Base-by-base conservation (phyloP, 1,140 invertebrate species). In the Trinorchestia longiramus region DNA sequence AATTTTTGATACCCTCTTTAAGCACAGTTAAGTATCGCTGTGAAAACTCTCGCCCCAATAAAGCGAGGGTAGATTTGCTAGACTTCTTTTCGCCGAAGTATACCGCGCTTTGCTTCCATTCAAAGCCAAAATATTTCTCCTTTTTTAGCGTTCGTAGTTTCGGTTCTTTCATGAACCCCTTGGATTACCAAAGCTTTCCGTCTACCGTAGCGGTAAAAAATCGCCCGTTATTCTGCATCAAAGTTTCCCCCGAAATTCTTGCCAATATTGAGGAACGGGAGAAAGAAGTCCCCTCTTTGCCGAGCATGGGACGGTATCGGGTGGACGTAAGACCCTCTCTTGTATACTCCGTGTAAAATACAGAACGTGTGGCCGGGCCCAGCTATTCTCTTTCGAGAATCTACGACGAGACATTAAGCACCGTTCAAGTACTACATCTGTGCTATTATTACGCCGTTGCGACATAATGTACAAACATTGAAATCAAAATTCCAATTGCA, bases 101-200 rank as follows among this genome's bases (percentile, higher is more conserved):
- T 90, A 36, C 41, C 6, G 41, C 88, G 88, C 88, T 90, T 90
- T 3, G 88, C 88, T 42, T 41, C 88, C 88, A 77, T 43, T 42
- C n/a, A 90, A 90, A 90, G 11, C 3, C 88, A 90, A 42, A 43
- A 90, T 42, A 42, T 90, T 41, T 36, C 88, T 28, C 88, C 3
- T 90, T 41, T 42, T 90, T 43, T 43, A 42, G 11, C n/a, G 88
- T 90, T 11, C 41, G 41, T 41, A 90, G 88, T 90, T 43, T 90
- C 43, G n/a, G 88, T 90, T 90, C 88, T 90, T 90, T 90, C 88
- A 90, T 90, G 88, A 41, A 42, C 88, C 88, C 88, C 88, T 90
- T 41, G 88, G 88, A 90, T 90, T 90, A 90, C 88, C n/a, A 90
- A 43, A 90, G 88, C 88, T 41, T 90, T 90, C 88, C 88, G 88